Evolutionary conservation across 35 echinoderm and acorn worm species (phyloP).

Genomic region (Holothuria glaberrima): DNA sequence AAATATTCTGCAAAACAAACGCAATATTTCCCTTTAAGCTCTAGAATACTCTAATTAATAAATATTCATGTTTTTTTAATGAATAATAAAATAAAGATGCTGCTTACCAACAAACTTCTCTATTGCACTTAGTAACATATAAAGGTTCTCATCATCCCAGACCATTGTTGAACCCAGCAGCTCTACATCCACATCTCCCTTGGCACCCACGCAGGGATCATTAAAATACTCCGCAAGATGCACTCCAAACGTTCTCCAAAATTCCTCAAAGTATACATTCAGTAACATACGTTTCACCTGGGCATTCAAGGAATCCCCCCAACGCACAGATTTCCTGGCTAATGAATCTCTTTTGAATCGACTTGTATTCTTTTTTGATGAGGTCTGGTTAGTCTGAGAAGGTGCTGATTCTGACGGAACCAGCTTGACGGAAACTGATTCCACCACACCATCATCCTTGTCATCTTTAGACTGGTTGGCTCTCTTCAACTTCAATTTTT

Average conservation of each 20-base stretch:
- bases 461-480: slow-evolving; percentile 40
- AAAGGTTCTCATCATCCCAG: slow-evolving; percentile 49
- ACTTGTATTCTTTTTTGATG: slow-evolving; percentile 20
- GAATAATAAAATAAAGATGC: neutral
- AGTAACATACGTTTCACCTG: slow-evolving; percentile 61
- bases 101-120: slow-evolving; percentile 47
- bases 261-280: slow-evolving; percentile 68
- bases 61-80: too few relatives aligned
- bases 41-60: too few relatives aligned
- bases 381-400: neutral
- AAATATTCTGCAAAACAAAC: too few relatives aligned
- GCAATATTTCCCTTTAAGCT: too few relatives aligned
- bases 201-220: slow-evolving; percentile 54
- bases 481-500: slow-evolving; percentile 63
- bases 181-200: slow-evolving; percentile 62
- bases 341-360: slow-evolving; percentile 56
- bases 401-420: neutral
- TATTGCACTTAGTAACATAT: slow-evolving; percentile 29
- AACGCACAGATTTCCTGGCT: slow-evolving; percentile 80
- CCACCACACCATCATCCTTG: slow-evolving; percentile 1
- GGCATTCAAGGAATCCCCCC: slow-evolving; percentile 84
- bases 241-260: slow-evolving; percentile 70
- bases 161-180: slow-evolving; percentile 64
- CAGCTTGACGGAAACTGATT: slow-evolving; percentile 30
- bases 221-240: slow-evolving; percentile 65